Base-by-base conservation (phyloP, 2,797 vertebrate genomes). In the Brachyalestes nurse region DNA sequence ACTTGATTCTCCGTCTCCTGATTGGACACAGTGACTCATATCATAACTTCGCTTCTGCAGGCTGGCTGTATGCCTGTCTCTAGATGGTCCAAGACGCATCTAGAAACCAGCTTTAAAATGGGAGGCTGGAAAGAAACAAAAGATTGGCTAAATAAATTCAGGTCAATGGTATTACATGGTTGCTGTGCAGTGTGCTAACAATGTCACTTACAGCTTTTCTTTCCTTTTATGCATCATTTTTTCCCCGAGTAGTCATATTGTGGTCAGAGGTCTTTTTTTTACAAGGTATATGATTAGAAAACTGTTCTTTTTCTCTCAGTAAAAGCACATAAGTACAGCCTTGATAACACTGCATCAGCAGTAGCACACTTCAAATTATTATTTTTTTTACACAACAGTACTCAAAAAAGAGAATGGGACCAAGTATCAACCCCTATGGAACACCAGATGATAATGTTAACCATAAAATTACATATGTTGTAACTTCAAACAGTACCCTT, bases 1-100 rank as follows among this genome's bases (percentile, higher is more conserved):
- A 86, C 86, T 74, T 72, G 51, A 61, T 65, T 67, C 61, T 49
- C 72, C 25, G 25, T 72, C 72, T 84, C 78, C 49, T 79, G 71
- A 79, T 81, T 82, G 67, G 74, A 51, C 75, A 40, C 10, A n/a
- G 67, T 60, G 16, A 0, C 78, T 78, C 60, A 53, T 81, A 49
- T 80, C 42, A 19, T 49, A 38, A 49, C 79, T 58, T 72, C 64
- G 57, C 45, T 66, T 78, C 45, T 57, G 47, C 40, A 38, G 61
- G 61, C 77, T 77, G 67, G 42, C 61, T 64, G 55, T 16, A 8
- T 60, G 55, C 55, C 72, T 57, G 45, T 64, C 55, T 74, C 45
- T 71, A 25, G 51, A 34, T 38, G 45, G 42, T 49, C 70, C 38
- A 14, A 74, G 65, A 64, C 34, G 28, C 61, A 77, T 67, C 67